Percentiles rank a stretch among this genome's conserved stretches.
Evolutionary conservation across 2,113 vertebrate species (phyloP).

Genomic region (Bombycilla garrulus): DNA sequence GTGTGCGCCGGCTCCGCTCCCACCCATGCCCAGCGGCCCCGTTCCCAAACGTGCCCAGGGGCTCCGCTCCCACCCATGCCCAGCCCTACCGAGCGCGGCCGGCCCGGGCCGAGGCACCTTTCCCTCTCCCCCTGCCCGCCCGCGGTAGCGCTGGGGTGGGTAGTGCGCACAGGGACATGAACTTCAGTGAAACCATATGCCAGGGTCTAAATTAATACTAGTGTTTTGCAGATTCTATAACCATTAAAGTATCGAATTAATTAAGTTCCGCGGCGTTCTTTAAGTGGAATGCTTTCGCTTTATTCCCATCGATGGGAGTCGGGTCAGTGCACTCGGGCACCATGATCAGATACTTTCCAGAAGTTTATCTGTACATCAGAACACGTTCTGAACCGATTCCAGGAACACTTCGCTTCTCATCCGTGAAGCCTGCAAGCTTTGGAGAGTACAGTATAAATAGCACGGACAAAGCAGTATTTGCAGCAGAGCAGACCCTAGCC

Average conservation of each 20-base stretch:
- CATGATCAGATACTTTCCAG: conserved; percentile 62
- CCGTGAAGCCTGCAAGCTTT: neutral
- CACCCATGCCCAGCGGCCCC: neutral
- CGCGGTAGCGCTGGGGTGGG: neutral
- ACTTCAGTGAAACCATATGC: conserved; percentile 59
- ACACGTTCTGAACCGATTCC: conserved; percentile 38
- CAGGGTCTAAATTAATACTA: conserved; percentile 18
- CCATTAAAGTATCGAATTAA: conserved; percentile 67
- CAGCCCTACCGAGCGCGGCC: neutral
- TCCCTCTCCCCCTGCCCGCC: neutral
- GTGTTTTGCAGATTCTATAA: conserved; percentile 60
- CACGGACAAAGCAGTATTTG: neutral
- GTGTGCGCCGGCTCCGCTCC: neutral
- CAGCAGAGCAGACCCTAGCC: neutral
- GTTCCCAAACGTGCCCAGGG: neutral
- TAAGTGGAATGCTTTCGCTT: conserved; percentile 63
- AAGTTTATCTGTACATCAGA: conserved; percentile 54
- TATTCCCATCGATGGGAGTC: conserved; percentile 59
- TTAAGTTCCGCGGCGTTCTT: conserved; percentile 62
- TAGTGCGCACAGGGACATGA: neutral
- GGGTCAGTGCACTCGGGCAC: conserved; percentile 62
- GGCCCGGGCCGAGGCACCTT: neutral
- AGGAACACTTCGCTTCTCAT: conserved; percentile 8
- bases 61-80: neutral
- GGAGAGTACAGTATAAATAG: neutral